Percentiles rank a stretch among this genome's conserved stretches.
phyloP scores from a whole-genome alignment of 53 echinoderm and acorn worm species.

The Mesocentrotus franciscanus region DNA sequence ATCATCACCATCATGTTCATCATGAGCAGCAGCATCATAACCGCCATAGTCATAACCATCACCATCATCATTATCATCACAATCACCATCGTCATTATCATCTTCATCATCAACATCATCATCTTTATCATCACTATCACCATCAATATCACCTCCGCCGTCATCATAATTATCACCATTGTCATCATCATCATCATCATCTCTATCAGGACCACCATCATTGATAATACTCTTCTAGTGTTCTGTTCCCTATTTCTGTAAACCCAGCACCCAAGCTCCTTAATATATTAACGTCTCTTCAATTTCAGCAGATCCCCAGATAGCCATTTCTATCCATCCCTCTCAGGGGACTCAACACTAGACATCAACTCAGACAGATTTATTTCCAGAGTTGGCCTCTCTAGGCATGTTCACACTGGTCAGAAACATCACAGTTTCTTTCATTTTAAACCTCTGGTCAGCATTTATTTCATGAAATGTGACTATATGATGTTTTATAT shows the following conservation, averaged over 20 bases:
- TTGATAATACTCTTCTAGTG: background rate
- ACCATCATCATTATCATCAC: background rate
- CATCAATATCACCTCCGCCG: background rate
- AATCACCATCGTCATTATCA: conserved; percentile 11
- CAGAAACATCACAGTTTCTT: background rate
- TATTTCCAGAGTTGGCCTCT: background rate
- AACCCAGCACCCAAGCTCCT: background rate
- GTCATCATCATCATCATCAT: background rate
- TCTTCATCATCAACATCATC: background rate
- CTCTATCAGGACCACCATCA: background rate
- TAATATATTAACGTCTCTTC: conserved; percentile 19
- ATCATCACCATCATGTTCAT: background rate
- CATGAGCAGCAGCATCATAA: background rate
- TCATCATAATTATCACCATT: background rate
- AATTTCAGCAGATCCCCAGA: background rate
- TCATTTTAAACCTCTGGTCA: too few relatives aligned
- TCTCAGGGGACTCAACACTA: background rate
- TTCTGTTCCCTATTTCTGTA: background rate
- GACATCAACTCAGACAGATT: conserved; percentile 20
- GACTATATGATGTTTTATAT: too few relatives aligned
- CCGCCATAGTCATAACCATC: background rate
- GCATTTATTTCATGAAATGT: too few relatives aligned
- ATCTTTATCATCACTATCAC: background rate
- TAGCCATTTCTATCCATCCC: background rate
- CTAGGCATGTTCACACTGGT: background rate